Percentiles rank a stretch among this genome's conserved stretches.
Conservation (phyloP, 2,113 vertebrate genomes). For the Pavo muticus region DNA sequence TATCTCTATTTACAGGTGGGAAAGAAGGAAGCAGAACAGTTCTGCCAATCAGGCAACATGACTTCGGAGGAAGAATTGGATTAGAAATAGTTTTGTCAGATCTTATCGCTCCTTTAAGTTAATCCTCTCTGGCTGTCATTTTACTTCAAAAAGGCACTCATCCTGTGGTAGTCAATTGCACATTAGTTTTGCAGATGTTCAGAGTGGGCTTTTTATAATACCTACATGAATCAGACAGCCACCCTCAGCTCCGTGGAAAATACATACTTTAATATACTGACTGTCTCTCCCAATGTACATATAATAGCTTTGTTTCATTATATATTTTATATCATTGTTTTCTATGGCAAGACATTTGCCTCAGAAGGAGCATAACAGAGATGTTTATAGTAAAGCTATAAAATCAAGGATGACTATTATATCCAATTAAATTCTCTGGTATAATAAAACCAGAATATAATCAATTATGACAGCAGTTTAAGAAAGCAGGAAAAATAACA, state of each 20-base stretch:
- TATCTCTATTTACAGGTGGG: background rate
- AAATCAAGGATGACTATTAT: slow-evolving; percentile 2
- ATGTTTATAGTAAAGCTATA: slow-evolving; percentile 17
- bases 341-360: slow-evolving; percentile 4
- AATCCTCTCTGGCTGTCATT: slow-evolving; percentile 49
- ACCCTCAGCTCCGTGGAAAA: background rate
- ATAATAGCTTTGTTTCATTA: background rate
- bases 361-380: slow-evolving; percentile 20
- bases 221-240: background rate
- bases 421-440: background rate
- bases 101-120: background rate
- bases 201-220: slow-evolving; percentile 11
- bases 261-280: background rate
- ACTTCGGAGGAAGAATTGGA: background rate
- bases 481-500: background rate
- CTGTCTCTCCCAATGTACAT: background rate
- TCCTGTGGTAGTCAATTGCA: background rate
- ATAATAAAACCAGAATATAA: slow-evolving; percentile 22
- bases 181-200: slow-evolving; percentile 26
- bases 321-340: background rate
- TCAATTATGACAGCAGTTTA: slow-evolving; percentile 17
- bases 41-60: background rate
- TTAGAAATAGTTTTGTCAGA: slow-evolving; percentile 40
- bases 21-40: background rate
- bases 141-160: slow-evolving; percentile 12